A percentile compares a stretch with the other conserved stretches of the same genome.
Evolutionary conservation across 1,140 invertebrate species (phyloP).

Genomic region (Latrodectus geometricus): DNA sequence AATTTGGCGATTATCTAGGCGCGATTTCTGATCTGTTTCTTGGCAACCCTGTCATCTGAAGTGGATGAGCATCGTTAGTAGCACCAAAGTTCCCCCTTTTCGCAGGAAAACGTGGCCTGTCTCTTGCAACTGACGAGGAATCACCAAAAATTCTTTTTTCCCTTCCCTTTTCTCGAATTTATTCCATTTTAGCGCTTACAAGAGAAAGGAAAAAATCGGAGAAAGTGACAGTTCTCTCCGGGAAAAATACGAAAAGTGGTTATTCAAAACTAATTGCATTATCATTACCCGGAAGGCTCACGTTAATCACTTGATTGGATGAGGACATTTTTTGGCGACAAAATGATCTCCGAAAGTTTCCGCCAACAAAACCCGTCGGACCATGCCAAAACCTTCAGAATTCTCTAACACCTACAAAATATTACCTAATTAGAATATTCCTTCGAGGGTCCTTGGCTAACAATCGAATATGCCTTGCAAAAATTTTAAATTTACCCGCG

Average conservation of each 20-base stretch:
- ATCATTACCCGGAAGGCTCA: conserved; percentile 55
- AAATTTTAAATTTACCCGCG: neutral
- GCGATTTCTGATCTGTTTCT: neutral
- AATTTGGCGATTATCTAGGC: conserved; percentile 31
- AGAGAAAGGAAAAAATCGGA: neutral
- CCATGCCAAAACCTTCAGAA: conserved; percentile 21
- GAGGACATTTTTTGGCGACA: conserved; percentile 21
- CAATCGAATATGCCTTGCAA: neutral
- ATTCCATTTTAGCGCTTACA: neutral
- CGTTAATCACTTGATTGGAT: conserved; percentile 55
- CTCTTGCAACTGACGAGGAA: conserved; percentile 53
- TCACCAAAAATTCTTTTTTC: conserved; percentile 27
- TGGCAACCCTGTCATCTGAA: conserved; percentile 38
- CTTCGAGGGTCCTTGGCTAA: conserved; percentile 46
- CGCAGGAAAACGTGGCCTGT: conserved; percentile 37
- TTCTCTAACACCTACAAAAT: conserved; percentile 49
- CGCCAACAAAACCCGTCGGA: neutral
- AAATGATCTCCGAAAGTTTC: neutral
- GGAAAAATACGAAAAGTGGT: conserved; percentile 33
- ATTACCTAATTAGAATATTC: conserved; percentile 56
- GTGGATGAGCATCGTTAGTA: conserved; percentile 61
- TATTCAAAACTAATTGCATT: conserved; percentile 62
- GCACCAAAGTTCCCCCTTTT: conserved; percentile 47
- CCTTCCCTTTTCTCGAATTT: neutral
- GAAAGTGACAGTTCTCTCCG: conserved; percentile 41